These are phyloP conservation scores for Cerastis leucographa DNA, from an alignment of 2,888 invertebrate species.

Conservation along the genomic window DNA sequence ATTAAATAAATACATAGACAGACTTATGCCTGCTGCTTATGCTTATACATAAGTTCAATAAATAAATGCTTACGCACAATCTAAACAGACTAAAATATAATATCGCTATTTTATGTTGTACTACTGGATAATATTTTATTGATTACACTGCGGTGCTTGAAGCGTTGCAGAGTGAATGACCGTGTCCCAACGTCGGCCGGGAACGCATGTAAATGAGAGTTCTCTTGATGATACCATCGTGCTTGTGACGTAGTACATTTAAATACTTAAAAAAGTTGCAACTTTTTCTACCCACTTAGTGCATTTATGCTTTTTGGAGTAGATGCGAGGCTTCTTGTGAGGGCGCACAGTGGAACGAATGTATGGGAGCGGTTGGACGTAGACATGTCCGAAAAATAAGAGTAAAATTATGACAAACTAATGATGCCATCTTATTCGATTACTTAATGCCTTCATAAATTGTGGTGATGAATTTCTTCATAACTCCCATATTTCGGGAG, in stretches of 20 bases:
- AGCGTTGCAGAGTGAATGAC: slow-evolving; percentile 72
- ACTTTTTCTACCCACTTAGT: slow-evolving; percentile 49
- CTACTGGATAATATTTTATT: slow-evolving; percentile 65
- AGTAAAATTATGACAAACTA: no score
- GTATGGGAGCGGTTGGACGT: no score
- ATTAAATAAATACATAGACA: slow-evolving; percentile 7
- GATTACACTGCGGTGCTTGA: slow-evolving; percentile 54
- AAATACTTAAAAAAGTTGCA: slow-evolving; percentile 20
- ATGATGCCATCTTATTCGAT: no score
- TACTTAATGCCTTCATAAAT: no score
- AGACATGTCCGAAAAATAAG: no score
- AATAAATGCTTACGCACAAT: slow-evolving; percentile 9
- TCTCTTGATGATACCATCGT: slow-evolving; percentile 62
- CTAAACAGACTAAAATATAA: slow-evolving; percentile 25
- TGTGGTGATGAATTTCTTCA: no score
- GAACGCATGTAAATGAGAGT: slow-evolving; percentile 71
- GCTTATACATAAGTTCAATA: slow-evolving; percentile 3
- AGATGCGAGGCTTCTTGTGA: slow-evolving; percentile 14
- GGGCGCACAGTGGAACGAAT: no score
- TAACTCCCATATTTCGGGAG: no score
- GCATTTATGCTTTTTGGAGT: slow-evolving; percentile 40
- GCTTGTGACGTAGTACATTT: slow-evolving; percentile 42
- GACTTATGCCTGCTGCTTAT: not conserved
- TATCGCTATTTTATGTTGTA: slow-evolving; percentile 27
- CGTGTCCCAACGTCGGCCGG: slow-evolving; percentile 67